A percentile compares a stretch with the other conserved stretches of the same genome.
phyloP scores from a whole-genome alignment of 2,797 vertebrate genomes.

The Cynopterus sphinx region DNA sequence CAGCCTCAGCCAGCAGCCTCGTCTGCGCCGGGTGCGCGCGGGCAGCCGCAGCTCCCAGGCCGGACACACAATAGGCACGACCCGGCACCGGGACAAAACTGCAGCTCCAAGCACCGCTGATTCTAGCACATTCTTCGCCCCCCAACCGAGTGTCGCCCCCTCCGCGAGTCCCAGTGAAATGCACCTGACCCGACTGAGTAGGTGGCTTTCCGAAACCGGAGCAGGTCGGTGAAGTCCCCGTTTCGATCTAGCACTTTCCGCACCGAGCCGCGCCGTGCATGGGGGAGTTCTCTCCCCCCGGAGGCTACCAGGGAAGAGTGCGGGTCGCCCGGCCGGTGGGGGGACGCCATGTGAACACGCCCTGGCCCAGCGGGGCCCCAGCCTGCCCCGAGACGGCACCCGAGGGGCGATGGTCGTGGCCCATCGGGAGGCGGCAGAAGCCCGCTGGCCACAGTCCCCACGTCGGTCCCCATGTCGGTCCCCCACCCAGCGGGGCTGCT shows the following conservation, averaged over 20 bases:
- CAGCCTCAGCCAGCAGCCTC: constrained; percentile 10
- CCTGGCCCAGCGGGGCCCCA: background rate
- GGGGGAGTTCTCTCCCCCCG: background rate
- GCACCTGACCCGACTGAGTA: background rate
- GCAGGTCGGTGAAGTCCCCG: background rate
- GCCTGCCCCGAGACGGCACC: background rate
- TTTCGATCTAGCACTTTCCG: constrained; percentile 17
- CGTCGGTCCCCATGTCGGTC: too few relatives aligned
- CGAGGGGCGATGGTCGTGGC: background rate
- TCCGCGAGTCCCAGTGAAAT: background rate
- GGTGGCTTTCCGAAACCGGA: background rate
- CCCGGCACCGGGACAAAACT: background rate
- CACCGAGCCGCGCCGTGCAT: background rate
- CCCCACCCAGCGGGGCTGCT: background rate
- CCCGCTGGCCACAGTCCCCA: background rate
- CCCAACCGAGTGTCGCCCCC: background rate
- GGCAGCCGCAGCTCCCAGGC: background rate
- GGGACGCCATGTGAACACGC: background rate
- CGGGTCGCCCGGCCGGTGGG: background rate
- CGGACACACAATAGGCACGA: constrained; percentile 8
- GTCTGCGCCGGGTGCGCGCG: background rate
- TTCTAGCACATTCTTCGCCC: background rate
- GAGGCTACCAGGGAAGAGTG: background rate
- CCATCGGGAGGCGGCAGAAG: background rate
- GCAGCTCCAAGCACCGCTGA: background rate